phyloP scores from a whole-genome alignment of 2,113 vertebrate genomes.

The Nyctereutes procyonoides region DNA sequence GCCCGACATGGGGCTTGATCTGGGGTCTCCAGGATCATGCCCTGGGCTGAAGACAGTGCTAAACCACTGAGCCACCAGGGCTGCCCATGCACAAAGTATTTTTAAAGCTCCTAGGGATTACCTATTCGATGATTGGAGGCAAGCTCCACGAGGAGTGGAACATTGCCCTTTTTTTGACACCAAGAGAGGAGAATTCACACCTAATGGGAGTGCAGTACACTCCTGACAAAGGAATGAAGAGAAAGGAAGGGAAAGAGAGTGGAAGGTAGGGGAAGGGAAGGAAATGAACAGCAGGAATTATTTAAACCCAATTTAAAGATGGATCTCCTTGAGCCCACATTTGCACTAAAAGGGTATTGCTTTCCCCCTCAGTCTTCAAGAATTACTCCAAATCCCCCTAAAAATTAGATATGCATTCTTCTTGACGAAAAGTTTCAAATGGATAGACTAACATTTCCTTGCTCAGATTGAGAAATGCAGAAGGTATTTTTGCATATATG shows the following conservation, averaged over 20 bases:
- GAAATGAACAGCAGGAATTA: neutral
- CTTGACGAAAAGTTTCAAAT: neutral
- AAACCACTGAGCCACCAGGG: no score
- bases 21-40: no score
- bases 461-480: neutral
- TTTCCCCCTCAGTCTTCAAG: neutral
- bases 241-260: accelerated
- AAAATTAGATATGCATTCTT: neutral
- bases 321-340: neutral
- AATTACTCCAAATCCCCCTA: neutral
- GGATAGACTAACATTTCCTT: neutral
- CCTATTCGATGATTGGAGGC: neutral
- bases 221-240: neutral
- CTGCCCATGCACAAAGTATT: neutral
- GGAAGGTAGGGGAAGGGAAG: accelerated
- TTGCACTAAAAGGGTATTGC: neutral
- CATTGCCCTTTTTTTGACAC: neutral
- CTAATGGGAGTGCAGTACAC: neutral
- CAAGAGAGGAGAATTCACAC: neutral
- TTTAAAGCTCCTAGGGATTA: neutral
- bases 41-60: no score
- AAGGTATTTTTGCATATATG: neutral
- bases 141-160: neutral
- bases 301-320: neutral
- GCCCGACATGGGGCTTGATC: no score